Evolutionary conservation across 2,888 invertebrate species (phyloP), one percentile per base, ranked within the genome.

Genomic region (Cremastinae sp.): DNA sequence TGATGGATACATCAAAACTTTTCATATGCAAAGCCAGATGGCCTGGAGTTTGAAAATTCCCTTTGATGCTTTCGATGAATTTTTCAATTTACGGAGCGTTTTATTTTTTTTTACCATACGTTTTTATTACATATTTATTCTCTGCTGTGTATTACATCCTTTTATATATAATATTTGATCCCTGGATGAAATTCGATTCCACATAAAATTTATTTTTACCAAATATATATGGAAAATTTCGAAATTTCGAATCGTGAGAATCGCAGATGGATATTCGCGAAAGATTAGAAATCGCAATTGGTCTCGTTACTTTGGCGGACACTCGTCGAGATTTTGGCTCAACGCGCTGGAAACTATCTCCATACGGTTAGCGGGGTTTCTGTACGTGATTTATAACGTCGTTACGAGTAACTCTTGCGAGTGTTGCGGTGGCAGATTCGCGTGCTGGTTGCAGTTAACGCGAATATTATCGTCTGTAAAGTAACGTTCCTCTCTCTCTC

Each of bases 401-500:
- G 68, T 58, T 68, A 58, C 58, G 58, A 58, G 47, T 34, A 49
- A 58, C 58, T 68, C 68, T 58, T 51, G 28, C 28, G 62, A 56
- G 51, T 74, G 78, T 78, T 79, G 69, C 66, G 66, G 74, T 65
- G 61, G 68, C 53, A 64, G 75, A 59, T 54, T 82, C 75, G 81
- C 82, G 73, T 82, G 82, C 72, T 64, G 68, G 56, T 41, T 68
- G 80, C 79, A 79, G 80, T 82, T 82, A 79, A 75, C 79, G 62
- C 75, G 59, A 62, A 73, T 70, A 80, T 78, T 78, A 80, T 80
- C 79, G 45, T 51, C 14, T 49, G 14, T 41, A 20, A 58, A 36
- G 49, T 65, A 65, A 65, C 38, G 22, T 58, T 22, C 38, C 38
- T 34, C 49, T 49, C 68, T 34, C 18, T 56, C 41, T 34, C 49